phyloP scores from a whole-genome alignment of 2,888 invertebrate genomes.

The Ganaspis brasiliensis region DNA sequence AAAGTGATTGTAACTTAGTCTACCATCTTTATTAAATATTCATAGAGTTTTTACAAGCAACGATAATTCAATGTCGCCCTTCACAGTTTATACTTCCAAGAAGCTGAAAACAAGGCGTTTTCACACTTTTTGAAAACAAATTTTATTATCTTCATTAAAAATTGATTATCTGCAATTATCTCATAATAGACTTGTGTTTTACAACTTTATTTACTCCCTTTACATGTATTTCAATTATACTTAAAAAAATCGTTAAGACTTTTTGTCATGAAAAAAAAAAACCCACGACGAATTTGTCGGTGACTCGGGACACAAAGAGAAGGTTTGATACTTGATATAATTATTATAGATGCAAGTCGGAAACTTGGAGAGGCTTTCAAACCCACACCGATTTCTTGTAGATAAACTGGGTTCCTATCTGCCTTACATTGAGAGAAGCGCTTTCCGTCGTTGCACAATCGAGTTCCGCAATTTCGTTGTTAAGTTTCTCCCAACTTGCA shows the following conservation, averaged over 20 bases:
- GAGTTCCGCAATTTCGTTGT: conserved; percentile 54
- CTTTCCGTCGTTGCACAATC: conserved; percentile 47
- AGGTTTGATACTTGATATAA: conserved; percentile 1
- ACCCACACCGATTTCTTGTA: conserved; percentile 33
- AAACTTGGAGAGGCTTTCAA: conserved; percentile 37
- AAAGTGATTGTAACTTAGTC: conserved; percentile 58
- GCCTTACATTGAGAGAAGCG: conserved; percentile 21
- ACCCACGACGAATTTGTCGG: neutral
- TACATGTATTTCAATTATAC: too few relatives aligned
- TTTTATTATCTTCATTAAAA: too few relatives aligned
- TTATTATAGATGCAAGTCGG: conserved; percentile 25
- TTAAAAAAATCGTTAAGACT: too few relatives aligned
- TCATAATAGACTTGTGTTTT: too few relatives aligned
- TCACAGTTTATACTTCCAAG: conserved; percentile 16
- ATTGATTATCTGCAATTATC: too few relatives aligned
- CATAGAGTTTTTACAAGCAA: conserved; percentile 63
- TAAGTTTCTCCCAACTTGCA: conserved; percentile 52
- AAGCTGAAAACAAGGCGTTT: conserved; percentile 17
- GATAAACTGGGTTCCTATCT: conserved; percentile 35
- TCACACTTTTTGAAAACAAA: neutral
- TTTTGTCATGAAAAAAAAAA: too few relatives aligned
- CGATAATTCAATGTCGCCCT: conserved; percentile 56
- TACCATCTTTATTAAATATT: conserved; percentile 70
- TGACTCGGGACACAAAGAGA: neutral
- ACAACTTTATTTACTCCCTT: too few relatives aligned